Evolutionary conservation across 1,140 invertebrate genomes (phyloP).

Genomic region (Brachionus angularis): DNA sequence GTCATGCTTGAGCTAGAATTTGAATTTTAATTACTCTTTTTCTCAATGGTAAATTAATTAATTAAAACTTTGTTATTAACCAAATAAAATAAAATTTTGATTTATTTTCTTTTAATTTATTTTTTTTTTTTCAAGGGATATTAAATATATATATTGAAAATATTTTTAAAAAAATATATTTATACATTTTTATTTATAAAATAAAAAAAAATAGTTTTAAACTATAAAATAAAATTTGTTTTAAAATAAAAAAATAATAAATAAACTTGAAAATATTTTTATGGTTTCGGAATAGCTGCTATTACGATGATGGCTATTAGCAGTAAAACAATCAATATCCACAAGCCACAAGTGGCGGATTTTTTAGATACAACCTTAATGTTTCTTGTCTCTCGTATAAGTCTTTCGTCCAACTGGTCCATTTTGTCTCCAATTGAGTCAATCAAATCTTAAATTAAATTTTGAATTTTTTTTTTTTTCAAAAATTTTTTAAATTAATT

Average conservation of each 20-base stretch:
- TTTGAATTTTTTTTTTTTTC: not conserved
- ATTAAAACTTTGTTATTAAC: too few species aligned
- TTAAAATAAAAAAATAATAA: not conserved
- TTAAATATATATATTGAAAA: too few species aligned
- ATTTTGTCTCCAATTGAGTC: constrained; percentile 44
- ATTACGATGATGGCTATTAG: constrained; percentile 21
- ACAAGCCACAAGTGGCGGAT: constrained; percentile 35
- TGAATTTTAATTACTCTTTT: too few species aligned
- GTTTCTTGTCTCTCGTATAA: constrained; percentile 38
- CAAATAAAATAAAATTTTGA: too few species aligned
- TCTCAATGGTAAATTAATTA: too few species aligned
- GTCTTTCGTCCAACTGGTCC: constrained; percentile 28
- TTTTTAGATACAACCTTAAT: not conserved
- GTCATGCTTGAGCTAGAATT: too few species aligned
- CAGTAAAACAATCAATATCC: constrained; percentile 32
- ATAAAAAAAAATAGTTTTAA: too few species aligned
- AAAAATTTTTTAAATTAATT: not conserved
- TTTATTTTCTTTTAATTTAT: too few species aligned
- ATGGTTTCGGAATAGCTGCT: constrained; percentile 11
- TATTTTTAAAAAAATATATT: too few species aligned
- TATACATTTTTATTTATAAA: too few species aligned
- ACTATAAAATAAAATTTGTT: not conserved
- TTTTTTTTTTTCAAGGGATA: too few species aligned
- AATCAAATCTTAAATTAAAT: constrained; percentile 2
- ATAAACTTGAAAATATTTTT: not conserved